Evolutionary conservation across 37 sponge, comb jelly and placozoan genomes (phyloP), one percentile per base, ranked within the genome.

Genomic region (Ephydatia muelleri): DNA sequence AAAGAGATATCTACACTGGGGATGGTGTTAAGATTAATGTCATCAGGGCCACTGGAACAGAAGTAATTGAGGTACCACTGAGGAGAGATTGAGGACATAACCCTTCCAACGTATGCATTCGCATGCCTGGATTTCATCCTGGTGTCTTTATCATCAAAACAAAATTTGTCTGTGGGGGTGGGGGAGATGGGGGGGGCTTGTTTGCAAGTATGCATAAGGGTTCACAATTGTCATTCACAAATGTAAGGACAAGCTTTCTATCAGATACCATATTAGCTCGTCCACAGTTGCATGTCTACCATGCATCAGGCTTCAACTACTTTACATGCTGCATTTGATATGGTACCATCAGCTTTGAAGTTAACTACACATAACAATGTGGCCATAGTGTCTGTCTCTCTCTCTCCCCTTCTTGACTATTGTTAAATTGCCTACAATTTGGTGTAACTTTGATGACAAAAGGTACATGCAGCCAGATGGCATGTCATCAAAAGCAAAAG

Each of bases 1-100:
- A 98, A 80, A 85, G 99, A 39, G 99, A 98, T 79, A 98, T 98
- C 26, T 93, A 96, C 87, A 98, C 99, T 30, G 99, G 99, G 11
- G 99, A 96, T 82, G 95, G 97, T 0, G 70, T 98, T 16, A 83
- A 70, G 81, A 90, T 98, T 65, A 79, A 74, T 49, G 69, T 96
- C 75, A 85, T 98, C 21, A 92, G 91, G 31, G 83, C 84, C 65
- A 86, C 73, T 28, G 98, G 98, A 8, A 68, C 84, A 5, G 88
- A 92, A 37, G 80, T 72, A 3, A 72, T 73, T 40, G 78, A 79
- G 5, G 77, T 94, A 26, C 93, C 96, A 19, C 93, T 98, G 14
- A 90, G 98, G 40, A 85, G 84, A 67, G 98, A 98, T 89, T 98
- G 68, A 83, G 23, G 8, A 68, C 23, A n/a, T 19, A 39, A 16